Conservation (phyloP, 2,797 vertebrate species). For the Columba guinea region DNA sequence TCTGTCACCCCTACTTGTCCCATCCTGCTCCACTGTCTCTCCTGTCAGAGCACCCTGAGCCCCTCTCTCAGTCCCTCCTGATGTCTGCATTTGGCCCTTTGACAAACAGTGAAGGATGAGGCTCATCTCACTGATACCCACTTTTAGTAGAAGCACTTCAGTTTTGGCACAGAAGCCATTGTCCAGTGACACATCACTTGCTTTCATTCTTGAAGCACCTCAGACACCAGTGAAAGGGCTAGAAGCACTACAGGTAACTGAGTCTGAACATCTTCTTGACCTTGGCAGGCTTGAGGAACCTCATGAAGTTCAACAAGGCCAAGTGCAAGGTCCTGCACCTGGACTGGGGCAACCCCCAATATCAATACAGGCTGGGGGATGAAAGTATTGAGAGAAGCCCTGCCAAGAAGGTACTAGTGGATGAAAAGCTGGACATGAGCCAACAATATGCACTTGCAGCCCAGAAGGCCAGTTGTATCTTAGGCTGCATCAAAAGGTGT, state of each 20-base stretch:
- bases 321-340: background rate
- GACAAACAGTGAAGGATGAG: background rate
- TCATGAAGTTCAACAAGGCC: background rate
- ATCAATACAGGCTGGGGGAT: background rate
- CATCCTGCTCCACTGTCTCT: background rate
- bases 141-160: background rate
- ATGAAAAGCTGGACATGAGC: no score
- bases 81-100: background rate
- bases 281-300: background rate
- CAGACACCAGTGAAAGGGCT: background rate
- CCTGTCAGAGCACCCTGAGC: background rate
- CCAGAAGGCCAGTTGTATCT: no score
- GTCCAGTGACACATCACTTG: background rate
- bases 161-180: background rate
- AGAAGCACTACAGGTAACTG: rapidly evolving
- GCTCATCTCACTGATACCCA: background rate
- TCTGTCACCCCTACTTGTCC: background rate
- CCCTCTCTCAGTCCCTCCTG: background rate
- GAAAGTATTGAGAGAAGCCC: background rate
- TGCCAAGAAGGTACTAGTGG: background rate
- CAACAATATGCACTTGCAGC: no score
- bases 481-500: no score
- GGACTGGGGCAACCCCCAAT: rapidly evolving
- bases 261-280: background rate
- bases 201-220: background rate